Conservation (phyloP, 2,797 vertebrate species). For the Atherinosoma microstoma region DNA sequence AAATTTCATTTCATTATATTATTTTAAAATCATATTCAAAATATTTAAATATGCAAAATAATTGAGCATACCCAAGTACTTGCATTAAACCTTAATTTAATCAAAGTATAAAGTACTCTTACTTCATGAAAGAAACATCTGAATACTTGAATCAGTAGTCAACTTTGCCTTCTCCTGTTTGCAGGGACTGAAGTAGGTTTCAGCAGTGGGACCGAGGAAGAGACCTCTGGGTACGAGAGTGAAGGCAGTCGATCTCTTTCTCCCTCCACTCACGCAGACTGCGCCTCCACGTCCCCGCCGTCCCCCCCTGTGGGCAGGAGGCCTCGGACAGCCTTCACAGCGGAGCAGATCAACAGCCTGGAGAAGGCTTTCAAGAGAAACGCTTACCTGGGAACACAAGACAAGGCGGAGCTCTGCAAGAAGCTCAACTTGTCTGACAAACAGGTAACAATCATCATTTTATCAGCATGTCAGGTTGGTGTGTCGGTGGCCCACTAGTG, state of each 20-base stretch:
- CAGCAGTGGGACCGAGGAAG: slow-evolving; percentile 79
- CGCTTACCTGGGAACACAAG: slow-evolving; percentile 84
- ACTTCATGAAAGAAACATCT: not conserved
- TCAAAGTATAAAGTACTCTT: not conserved
- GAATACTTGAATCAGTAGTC: not conserved
- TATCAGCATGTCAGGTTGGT: too few species aligned
- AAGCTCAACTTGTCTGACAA: slow-evolving; percentile 84
- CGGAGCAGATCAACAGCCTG: slow-evolving; percentile 83
- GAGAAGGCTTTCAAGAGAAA: slow-evolving; percentile 84
- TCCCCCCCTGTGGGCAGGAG: slow-evolving; percentile 72
- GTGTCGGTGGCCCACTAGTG: not conserved
- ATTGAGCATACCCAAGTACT: not conserved
- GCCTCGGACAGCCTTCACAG: slow-evolving; percentile 85
- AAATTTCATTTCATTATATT: too few species aligned
- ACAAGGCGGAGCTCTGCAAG: slow-evolving; percentile 85
- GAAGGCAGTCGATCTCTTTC: slow-evolving; percentile 77
- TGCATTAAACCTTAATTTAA: not conserved
- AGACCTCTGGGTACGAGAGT: slow-evolving; percentile 85
- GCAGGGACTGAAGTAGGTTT: slow-evolving; percentile 64
- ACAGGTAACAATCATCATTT: slow-evolving; percentile 72
- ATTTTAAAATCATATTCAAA: too few species aligned
- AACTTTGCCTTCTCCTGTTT: not conserved
- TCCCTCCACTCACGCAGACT: slow-evolving; percentile 32
- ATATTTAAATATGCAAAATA: not conserved
- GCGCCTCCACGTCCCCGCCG: slow-evolving; percentile 22